Percentiles rank a stretch among this genome's conserved stretches.
Evolutionary conservation across 2,797 vertebrate genomes (phyloP).

Genomic region (Rhinoraja longicauda): DNA sequence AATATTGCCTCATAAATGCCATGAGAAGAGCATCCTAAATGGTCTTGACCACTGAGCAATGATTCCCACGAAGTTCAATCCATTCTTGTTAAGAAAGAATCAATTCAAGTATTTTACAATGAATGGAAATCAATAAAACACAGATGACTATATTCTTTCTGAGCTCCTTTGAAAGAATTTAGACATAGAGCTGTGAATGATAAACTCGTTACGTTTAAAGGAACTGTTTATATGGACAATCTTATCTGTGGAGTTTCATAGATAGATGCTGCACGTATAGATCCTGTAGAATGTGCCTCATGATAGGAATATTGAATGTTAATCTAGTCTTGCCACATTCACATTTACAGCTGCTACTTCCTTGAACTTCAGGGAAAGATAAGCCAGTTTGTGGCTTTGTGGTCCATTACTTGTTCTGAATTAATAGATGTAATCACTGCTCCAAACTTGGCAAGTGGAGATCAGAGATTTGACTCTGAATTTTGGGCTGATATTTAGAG

Average conservation of each 20-base stretch:
- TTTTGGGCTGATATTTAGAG: not conserved
- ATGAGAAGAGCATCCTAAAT: not conserved
- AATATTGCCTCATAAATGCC: not conserved
- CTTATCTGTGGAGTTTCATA: not conserved
- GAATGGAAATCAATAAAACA: not conserved
- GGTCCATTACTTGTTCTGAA: not conserved
- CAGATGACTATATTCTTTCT: not conserved
- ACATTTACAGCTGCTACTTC: not conserved
- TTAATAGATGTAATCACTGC: not conserved
- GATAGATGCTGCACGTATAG: not conserved
- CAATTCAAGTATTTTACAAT: slow-evolving; percentile 15
- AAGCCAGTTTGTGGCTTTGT: not conserved
- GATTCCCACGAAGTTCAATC: not conserved
- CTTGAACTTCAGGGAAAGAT: not conserved
- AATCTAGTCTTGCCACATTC: not conserved
- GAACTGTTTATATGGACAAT: not conserved
- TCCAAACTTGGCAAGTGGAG: not conserved
- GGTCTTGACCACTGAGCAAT: not conserved
- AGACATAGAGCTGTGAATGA: too few species aligned
- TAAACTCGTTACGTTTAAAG: not conserved
- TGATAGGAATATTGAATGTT: not conserved
- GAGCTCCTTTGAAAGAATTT: too few species aligned
- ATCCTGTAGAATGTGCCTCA: not conserved
- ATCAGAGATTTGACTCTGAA: not conserved
- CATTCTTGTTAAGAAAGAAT: not conserved